phyloP scores from a whole-genome alignment of 2,888 invertebrate species.

The Macrosiphum euphorbiae region DNA sequence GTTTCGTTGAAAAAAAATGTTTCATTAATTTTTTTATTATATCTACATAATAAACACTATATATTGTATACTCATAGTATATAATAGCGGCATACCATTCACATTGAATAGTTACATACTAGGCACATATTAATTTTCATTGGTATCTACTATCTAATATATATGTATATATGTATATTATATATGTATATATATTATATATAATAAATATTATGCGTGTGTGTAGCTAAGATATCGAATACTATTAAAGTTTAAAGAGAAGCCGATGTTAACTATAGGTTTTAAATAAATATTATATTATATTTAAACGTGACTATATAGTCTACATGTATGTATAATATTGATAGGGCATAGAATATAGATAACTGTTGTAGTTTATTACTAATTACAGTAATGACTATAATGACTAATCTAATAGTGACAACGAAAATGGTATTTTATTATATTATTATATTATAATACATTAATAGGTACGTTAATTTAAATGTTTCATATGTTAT shows the following conservation, averaged over 20 bases:
- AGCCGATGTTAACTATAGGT: neutral
- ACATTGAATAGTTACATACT: conserved; percentile 25
- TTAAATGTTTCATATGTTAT: neutral
- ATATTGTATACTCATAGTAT: neutral
- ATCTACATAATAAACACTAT: conserved; percentile 18
- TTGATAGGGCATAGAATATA: neutral
- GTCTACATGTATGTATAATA: neutral
- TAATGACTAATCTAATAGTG: neutral
- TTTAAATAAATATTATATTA: neutral
- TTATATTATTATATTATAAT: neutral
- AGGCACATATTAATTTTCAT: conserved; percentile 11
- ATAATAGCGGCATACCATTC: conserved; percentile 42
- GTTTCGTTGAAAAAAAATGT: conserved; percentile 50
- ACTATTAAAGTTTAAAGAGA: neutral
- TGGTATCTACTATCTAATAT: neutral
- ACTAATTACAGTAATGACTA: neutral
- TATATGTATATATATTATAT: too few relatives aligned
- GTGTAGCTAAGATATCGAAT: neutral
- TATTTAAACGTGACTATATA: neutral
- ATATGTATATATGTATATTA: neutral
- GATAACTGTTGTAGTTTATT: neutral
- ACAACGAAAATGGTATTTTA: neutral
- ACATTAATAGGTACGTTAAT: neutral
- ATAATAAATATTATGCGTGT: neutral
- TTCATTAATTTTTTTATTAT: conserved; percentile 47